Evolutionary conservation across 2,888 invertebrate genomes (phyloP).

Genomic region (Aspidapion aeneum): DNA sequence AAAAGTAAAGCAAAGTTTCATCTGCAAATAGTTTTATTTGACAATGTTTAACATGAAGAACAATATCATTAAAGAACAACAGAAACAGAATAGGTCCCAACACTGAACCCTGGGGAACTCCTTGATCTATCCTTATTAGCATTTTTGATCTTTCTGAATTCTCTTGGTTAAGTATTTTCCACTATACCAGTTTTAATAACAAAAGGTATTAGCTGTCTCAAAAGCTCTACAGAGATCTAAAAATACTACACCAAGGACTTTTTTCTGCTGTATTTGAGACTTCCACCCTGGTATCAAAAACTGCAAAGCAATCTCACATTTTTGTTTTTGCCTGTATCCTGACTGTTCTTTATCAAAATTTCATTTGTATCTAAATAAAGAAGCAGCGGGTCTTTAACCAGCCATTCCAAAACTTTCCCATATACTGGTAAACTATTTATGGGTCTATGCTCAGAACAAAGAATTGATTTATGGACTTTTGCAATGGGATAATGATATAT

Average conservation of each 20-base stretch:
- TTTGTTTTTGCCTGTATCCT: no score
- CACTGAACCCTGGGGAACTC: not conserved
- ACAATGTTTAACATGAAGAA: not conserved
- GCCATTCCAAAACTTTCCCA: not conserved
- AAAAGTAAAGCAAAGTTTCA: not conserved
- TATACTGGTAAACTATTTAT: not conserved
- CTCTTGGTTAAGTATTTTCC: no score
- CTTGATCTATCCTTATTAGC: not conserved
- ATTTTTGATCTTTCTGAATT: no score
- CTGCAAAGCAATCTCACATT: not conserved
- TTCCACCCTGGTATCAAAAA: not conserved
- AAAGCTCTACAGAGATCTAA: not conserved
- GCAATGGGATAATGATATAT: no score
- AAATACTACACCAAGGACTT: not conserved
- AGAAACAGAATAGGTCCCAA: not conserved
- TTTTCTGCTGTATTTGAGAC: not conserved
- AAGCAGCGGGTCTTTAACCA: not conserved
- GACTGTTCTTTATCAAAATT: no score
- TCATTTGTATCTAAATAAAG: not conserved
- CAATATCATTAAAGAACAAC: not conserved
- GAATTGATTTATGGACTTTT: no score
- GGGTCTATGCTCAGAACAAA: not conserved
- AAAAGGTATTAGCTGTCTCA: not conserved
- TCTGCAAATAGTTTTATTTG: not conserved
- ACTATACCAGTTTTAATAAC: not conserved